These are phyloP conservation scores for Ptychobarbus kaznakovi DNA, from an alignment of 2,797 vertebrate genomes.

Conservation along the genomic window DNA sequence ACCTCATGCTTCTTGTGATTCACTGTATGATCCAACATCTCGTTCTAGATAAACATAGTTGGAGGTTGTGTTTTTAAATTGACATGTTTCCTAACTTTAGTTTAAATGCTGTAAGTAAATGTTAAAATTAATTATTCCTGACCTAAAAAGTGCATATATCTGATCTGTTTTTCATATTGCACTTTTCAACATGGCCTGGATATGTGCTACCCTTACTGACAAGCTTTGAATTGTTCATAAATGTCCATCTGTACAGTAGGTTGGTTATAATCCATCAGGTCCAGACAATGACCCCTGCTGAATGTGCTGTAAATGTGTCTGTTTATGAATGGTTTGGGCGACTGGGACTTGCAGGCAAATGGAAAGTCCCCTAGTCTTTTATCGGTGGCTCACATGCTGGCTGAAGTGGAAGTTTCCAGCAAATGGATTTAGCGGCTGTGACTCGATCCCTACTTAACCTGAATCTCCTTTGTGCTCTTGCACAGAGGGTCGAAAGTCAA, in stretches of 20 bases:
- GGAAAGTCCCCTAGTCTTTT: slow-evolving; percentile 25
- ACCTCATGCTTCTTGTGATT: not conserved
- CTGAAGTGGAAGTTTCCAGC: slow-evolving; percentile 16
- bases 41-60: not conserved
- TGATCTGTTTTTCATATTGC: not conserved
- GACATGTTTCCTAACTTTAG: not conserved
- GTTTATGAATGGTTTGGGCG: not conserved
- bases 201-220: not conserved
- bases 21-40: slow-evolving; percentile 1
- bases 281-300: slow-evolving; percentile 21
- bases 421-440: slow-evolving; percentile 45
- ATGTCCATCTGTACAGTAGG: not conserved
- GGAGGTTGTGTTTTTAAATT: slow-evolving; percentile 1
- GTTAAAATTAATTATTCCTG: not conserved
- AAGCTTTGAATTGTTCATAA: not conserved
- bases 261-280: slow-evolving; percentile 6
- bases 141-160: not conserved
- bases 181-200: not conserved
- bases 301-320: slow-evolving; percentile 4
- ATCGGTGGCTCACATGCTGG: slow-evolving; percentile 36
- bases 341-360: not conserved
- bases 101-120: not conserved
- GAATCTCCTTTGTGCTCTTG: slow-evolving; percentile 50
- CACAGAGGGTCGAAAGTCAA: slow-evolving; percentile 17
- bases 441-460: slow-evolving; percentile 60